These are phyloP conservation scores for Nemurella pictetii DNA, from an alignment of 2,888 invertebrate genomes.

Conservation along the genomic window DNA sequence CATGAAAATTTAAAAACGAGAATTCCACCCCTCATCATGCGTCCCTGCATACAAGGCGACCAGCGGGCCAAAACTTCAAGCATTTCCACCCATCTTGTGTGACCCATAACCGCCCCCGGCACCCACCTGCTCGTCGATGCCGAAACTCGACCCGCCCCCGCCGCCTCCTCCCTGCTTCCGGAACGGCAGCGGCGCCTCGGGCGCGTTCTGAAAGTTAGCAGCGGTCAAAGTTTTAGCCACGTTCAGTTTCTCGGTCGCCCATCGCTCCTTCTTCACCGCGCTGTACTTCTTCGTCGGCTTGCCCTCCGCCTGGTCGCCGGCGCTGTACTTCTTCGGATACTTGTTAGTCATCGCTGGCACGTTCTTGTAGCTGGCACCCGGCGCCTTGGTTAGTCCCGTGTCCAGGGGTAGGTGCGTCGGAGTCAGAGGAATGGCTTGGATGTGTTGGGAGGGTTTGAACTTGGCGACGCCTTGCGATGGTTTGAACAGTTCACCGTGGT, in stretches of 20 bases:
- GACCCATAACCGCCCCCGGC: no score
- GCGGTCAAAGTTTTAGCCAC: constrained; percentile 32
- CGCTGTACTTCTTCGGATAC: constrained; percentile 63
- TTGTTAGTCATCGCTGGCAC: constrained; percentile 52
- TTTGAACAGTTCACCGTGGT: no score
- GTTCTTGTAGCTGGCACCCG: constrained; percentile 1
- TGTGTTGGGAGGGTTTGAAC: background rate
- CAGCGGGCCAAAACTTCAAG: no score
- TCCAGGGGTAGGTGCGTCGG: background rate
- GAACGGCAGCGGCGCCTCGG: background rate
- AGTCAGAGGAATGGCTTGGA: background rate
- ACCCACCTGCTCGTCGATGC: constrained; percentile 14
- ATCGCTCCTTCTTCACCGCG: constrained; percentile 20
- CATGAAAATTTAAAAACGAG: no score
- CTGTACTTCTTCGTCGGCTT: constrained; percentile 10
- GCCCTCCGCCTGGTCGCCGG: constrained; percentile 44
- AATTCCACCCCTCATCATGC: no score
- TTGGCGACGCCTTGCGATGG: background rate
- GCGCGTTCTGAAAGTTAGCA: constrained; percentile 30
- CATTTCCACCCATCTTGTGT: no score
- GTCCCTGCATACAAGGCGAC: no score
- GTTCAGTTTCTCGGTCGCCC: background rate
- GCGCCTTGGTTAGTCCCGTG: background rate
- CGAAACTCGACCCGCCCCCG: background rate
- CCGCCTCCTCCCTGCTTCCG: background rate